A percentile compares a stretch with the other conserved stretches of the same genome.
Conservation (phyloP, 1,140 invertebrate species). For the Thrips palmi region DNA sequence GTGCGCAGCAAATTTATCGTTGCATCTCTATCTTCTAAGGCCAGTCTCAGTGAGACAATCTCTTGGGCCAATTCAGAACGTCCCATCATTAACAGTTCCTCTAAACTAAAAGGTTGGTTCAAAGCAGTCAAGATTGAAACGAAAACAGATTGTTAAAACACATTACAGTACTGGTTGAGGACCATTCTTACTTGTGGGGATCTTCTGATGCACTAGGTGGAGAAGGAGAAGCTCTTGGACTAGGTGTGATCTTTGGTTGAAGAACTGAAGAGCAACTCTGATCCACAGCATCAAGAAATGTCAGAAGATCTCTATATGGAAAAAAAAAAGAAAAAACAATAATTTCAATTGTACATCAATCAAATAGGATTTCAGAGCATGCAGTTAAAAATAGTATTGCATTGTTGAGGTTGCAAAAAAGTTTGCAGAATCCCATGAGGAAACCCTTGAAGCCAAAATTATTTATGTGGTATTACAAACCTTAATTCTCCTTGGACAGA, state of each 20-base stretch:
- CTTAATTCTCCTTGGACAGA: too few species aligned
- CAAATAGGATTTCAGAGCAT: too few species aligned
- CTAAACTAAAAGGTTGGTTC: slow-evolving; percentile 6
- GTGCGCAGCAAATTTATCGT: too few species aligned
- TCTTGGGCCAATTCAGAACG: slow-evolving; percentile 17
- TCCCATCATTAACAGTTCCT: slow-evolving; percentile 13
- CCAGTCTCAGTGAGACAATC: slow-evolving; percentile 18
- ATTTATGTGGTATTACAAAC: too few species aligned
- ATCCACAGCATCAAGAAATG: slow-evolving; percentile 16
- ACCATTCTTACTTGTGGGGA: slow-evolving; percentile 5
- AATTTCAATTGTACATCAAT: too few species aligned
- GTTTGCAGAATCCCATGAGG: too few species aligned
- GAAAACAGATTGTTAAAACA: neutral
- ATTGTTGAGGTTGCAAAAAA: too few species aligned
- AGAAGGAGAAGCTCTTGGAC: neutral
- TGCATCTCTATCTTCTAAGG: slow-evolving; percentile 28
- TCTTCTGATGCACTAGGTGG: neutral
- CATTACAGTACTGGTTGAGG: neutral
- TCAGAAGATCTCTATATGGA: slow-evolving; percentile 17
- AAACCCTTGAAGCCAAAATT: too few species aligned
- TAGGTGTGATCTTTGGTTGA: slow-evolving; percentile 2
- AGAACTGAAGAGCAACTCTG: slow-evolving; percentile 5
- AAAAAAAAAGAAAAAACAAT: too few species aligned
- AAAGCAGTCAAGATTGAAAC: neutral
- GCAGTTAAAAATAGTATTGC: too few species aligned